Conservation (phyloP, 2,888 invertebrate species). For the Dasypolia templi region DNA sequence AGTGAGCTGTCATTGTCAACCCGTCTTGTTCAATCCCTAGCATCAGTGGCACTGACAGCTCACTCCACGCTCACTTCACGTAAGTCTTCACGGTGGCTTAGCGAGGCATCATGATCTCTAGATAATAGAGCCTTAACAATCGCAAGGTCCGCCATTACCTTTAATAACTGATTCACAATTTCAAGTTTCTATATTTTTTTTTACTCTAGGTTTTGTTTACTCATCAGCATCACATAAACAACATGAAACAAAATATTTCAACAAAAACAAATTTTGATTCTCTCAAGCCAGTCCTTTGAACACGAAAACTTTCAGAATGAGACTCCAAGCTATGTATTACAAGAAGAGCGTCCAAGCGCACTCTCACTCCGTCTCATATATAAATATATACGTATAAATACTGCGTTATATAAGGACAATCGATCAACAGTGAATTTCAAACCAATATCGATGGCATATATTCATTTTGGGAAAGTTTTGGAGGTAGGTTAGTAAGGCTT, state of each 20-base stretch:
- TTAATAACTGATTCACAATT: too few species aligned
- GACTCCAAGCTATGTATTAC: conserved; percentile 79
- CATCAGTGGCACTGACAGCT: too few species aligned
- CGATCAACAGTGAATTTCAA: conserved; percentile 66
- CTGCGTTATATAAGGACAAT: conserved; percentile 66
- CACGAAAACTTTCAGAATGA: conserved; percentile 71
- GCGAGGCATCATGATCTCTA: too few species aligned
- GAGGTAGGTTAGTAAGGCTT: conserved; percentile 14
- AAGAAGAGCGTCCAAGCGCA: conserved; percentile 72
- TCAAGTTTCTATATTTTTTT: too few species aligned
- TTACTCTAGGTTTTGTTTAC: too few species aligned
- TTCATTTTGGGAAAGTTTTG: conserved; percentile 30
- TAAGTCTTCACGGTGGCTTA: too few species aligned
- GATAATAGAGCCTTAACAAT: too few species aligned
- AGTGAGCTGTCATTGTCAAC: too few species aligned
- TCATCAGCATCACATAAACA: too few species aligned
- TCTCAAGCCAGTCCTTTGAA: not conserved
- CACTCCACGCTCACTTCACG: too few species aligned
- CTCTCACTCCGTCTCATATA: conserved; percentile 73
- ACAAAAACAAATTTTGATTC: not conserved
- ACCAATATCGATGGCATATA: conserved; percentile 67
- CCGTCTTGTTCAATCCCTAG: too few species aligned
- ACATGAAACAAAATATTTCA: not conserved
- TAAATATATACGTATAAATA: conserved; percentile 66
- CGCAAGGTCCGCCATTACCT: too few species aligned